phyloP scores from a whole-genome alignment of 2,113 vertebrate species.

The Lynx canadensis region DNA sequence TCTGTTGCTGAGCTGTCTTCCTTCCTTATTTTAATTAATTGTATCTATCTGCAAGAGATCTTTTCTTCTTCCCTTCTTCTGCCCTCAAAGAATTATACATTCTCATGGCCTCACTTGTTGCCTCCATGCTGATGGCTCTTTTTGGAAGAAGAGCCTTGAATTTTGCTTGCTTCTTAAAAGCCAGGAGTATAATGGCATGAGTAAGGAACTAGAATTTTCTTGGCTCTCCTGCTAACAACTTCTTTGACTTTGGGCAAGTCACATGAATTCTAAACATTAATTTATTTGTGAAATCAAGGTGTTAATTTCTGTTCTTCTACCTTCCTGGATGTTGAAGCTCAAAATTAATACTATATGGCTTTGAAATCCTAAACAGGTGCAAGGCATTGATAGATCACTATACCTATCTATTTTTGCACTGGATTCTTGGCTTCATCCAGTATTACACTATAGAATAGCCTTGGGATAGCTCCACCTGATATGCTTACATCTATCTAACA shows the following conservation, averaged over 20 bases:
- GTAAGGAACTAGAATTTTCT: neutral
- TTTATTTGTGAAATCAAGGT: neutral
- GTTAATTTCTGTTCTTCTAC: neutral
- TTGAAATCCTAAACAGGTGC: neutral
- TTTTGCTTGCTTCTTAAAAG: neutral
- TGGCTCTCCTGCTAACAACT: neutral
- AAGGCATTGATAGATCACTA: neutral
- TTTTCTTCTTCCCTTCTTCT: neutral
- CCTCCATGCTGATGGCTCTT: neutral
- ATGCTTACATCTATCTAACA: neutral
- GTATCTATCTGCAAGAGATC: neutral
- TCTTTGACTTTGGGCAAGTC: neutral
- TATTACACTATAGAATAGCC: neutral
- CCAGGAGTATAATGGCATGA: neutral
- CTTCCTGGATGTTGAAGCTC: neutral
- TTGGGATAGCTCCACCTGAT: neutral
- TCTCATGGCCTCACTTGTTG: neutral
- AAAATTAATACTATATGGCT: neutral
- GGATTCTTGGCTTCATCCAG: neutral
- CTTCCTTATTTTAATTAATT: neutral
- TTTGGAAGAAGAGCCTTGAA: neutral
- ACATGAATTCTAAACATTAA: neutral
- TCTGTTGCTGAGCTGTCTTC: neutral
- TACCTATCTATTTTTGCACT: neutral
- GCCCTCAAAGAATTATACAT: neutral